Percentiles rank a stretch among this genome's conserved stretches.
Conservation (phyloP, 2,113 vertebrate species). For the Zosterops lateralis region DNA sequence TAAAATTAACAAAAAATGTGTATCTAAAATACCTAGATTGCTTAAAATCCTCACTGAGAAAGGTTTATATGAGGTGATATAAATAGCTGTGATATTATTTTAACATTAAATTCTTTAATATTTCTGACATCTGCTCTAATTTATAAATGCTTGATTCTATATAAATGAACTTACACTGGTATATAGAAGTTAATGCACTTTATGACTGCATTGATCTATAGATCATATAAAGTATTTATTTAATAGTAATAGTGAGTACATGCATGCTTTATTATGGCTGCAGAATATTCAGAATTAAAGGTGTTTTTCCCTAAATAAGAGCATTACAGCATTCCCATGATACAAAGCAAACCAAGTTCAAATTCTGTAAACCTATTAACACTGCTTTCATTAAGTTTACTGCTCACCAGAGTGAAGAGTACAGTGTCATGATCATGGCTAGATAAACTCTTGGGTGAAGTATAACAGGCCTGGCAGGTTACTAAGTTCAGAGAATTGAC, state of each 20-base stretch:
- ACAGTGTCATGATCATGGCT: background rate
- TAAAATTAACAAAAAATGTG: background rate
- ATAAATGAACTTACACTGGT: background rate
- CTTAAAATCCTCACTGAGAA: background rate
- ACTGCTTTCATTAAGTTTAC: background rate
- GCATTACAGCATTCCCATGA: background rate
- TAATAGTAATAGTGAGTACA: background rate
- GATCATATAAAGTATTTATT: background rate
- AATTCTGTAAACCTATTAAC: background rate
- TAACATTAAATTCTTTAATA: background rate
- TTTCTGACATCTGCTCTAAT: background rate
- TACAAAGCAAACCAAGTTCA: background rate
- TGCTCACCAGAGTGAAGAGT: background rate
- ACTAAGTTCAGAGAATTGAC: background rate
- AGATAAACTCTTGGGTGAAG: background rate
- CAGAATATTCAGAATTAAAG: background rate
- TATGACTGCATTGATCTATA: background rate
- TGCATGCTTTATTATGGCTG: background rate
- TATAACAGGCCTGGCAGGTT: background rate
- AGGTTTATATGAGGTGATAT: background rate
- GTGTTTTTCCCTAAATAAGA: background rate
- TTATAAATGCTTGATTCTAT: background rate
- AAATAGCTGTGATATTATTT: background rate
- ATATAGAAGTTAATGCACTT: background rate
- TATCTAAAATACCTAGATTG: background rate